A percentile compares a stretch with the other conserved stretches of the same genome.
These are phyloP conservation scores for Steatornis caripensis DNA, from an alignment of 2,113 vertebrate species.

Conservation along the genomic window DNA sequence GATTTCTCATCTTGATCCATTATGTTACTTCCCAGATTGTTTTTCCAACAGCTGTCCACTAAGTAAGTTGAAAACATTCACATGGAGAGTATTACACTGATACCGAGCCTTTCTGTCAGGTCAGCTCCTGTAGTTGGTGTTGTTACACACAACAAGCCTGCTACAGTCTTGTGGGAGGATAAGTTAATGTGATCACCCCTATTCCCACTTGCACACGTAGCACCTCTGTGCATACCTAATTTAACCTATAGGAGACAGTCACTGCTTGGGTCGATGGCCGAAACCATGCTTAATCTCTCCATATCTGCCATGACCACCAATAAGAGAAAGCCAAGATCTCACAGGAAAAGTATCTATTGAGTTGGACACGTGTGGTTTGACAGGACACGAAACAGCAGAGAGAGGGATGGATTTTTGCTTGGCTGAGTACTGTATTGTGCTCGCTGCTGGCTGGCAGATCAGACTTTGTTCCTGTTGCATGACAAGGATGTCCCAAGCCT, in stretches of 20 bases:
- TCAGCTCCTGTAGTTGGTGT: background rate
- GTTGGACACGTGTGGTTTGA: background rate
- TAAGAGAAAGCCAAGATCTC: background rate
- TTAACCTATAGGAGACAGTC: background rate
- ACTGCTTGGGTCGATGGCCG: background rate
- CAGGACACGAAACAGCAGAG: background rate
- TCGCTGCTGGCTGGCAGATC: background rate
- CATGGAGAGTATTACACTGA: background rate
- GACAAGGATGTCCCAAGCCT: background rate
- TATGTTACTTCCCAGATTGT: background rate
- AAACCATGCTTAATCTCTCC: background rate
- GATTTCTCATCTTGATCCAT: background rate
- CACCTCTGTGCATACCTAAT: background rate
- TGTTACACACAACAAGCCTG: background rate
- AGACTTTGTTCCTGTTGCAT: background rate
- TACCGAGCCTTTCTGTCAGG: background rate
- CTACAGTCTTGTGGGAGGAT: background rate
- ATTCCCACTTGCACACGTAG: fast-evolving
- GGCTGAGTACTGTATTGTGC: background rate
- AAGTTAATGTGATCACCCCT: background rate
- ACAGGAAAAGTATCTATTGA: background rate
- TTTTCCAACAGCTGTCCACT: background rate
- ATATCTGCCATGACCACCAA: background rate
- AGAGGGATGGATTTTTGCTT: background rate
- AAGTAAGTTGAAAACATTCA: background rate